phyloP scores from a whole-genome alignment of 1,140 invertebrate species.

The Drosophila nasuta region DNA sequence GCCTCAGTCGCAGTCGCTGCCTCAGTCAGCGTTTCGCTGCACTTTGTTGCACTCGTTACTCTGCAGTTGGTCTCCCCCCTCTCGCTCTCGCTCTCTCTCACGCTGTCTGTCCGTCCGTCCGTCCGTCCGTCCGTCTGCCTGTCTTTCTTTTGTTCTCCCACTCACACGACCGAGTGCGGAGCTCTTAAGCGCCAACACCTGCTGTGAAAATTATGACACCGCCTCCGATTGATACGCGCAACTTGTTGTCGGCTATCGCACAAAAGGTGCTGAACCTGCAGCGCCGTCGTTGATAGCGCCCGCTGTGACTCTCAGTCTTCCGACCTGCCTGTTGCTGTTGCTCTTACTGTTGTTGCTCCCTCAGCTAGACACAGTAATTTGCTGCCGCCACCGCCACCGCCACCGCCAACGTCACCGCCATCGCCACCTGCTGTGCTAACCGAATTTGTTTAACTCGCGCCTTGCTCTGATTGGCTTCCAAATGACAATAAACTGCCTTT shows the following conservation, averaged over 20 bases:
- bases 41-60: constrained; percentile 26
- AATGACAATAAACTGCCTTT: constrained; percentile 65
- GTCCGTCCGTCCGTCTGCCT: background rate
- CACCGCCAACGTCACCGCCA: background rate
- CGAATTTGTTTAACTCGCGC: constrained; percentile 76
- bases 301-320: constrained; percentile 47
- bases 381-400: background rate
- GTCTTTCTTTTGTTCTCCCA: constrained; percentile 6
- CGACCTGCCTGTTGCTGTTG: background rate
- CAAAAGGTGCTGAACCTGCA: constrained; percentile 75
- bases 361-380: background rate
- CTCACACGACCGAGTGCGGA: constrained; percentile 40
- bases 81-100: no score
- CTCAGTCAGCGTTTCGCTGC: constrained; percentile 4
- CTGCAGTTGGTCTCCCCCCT: constrained; percentile 14
- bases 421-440: constrained; percentile 62
- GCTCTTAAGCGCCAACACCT: constrained; percentile 82
- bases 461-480: constrained; percentile 37
- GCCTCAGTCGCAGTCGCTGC: background rate
- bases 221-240: constrained; percentile 77
- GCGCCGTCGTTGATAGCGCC: constrained; percentile 71
- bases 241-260: constrained; percentile 65
- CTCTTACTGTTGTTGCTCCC: background rate
- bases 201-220: constrained; percentile 85
- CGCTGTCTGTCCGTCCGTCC: background rate